Base-by-base conservation (phyloP, 2,113 vertebrate species). In the Lophius piscatorius region DNA sequence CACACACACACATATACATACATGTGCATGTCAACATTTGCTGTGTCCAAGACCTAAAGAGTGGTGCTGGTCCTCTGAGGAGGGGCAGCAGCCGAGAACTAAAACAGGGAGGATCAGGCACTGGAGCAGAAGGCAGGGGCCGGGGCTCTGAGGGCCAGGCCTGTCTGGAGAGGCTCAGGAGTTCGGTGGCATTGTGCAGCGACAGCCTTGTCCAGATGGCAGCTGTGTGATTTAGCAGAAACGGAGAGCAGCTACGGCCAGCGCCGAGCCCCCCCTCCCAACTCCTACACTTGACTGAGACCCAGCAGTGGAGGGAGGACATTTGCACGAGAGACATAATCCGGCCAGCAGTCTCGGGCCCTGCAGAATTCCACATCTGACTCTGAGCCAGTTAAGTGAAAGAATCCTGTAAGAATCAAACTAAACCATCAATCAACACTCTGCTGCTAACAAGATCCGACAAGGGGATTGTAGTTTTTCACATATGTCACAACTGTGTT, bases 241-340 rank as follows among this genome's bases (percentile, higher is more conserved):
- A 93, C 86, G 91, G 93, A 93, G 96, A 95, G 92, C 95, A 95
- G 95, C 93, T 96, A 94, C 84, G 87, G 88, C 89, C 89, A 83
- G 90, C 10, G 39, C 58, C 70, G 65, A 76, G 87, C 80, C 91
- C 85, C 85, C 85, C 87, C 78, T 90, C 91, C 88, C 22, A 14
- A 85, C 91, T 86, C 2, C 81, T 85, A 91, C 73, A 91, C 93
- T 91, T 93, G 91, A 92, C 90, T 90, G 87, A 93, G 93, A 94
- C 91, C 92, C 88, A 86, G 86, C 88, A 74, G 17, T 85, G 87
- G 89, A 90, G 90, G 90, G 88, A 90, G 88, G 87, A 84, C 69
- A 95, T 97, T 98, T 98, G 96, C 96, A 99, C 96, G 92, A 91
- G 81, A 91, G 88, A 93, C 91, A 95, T 93, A 93, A 95, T 94